phyloP scores from a whole-genome alignment of 2,888 invertebrate genomes.

The Acronicta alni region DNA sequence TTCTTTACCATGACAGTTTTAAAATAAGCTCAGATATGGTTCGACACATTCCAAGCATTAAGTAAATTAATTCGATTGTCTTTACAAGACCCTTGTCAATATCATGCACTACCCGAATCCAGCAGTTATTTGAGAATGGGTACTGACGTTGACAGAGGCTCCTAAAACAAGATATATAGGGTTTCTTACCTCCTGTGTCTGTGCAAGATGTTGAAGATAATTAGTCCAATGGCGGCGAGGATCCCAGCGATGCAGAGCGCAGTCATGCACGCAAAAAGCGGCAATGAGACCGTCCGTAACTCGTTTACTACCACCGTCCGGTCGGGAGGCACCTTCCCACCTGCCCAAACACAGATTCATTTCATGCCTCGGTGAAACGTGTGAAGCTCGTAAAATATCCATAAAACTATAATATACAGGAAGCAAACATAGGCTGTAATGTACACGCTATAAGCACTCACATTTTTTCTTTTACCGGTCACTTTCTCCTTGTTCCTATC shows the following conservation, averaged over 20 bases:
- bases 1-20: no score
- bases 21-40: slow-evolving; percentile 3
- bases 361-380: slow-evolving; percentile 45
- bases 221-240: slow-evolving; percentile 94
- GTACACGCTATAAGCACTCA: slow-evolving; percentile 19
- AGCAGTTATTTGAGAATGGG: slow-evolving; percentile 34
- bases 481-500: slow-evolving; percentile 21
- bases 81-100: slow-evolving; percentile 61
- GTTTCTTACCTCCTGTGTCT: slow-evolving; percentile 95
- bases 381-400: slow-evolving; percentile 44
- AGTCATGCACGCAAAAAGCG: slow-evolving; percentile 98
- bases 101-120: slow-evolving; percentile 54
- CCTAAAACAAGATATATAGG: slow-evolving; percentile 35
- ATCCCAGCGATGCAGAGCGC: slow-evolving; percentile 97
- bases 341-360: slow-evolving; percentile 76
- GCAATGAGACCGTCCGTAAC: slow-evolving; percentile 95
- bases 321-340: slow-evolving; percentile 97
- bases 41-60: slow-evolving; percentile 22
- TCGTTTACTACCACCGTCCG: slow-evolving; percentile 96
- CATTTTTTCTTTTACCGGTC: slow-evolving; percentile 17
- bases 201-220: slow-evolving; percentile 97
- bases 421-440: slow-evolving; percentile 21
- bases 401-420: slow-evolving; percentile 47
- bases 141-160: slow-evolving; percentile 60
- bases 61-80: slow-evolving; percentile 43